A percentile compares a stretch with the other conserved stretches of the same genome.
phyloP scores from a whole-genome alignment of 2,888 invertebrate species.

The Machimus rusticus region DNA sequence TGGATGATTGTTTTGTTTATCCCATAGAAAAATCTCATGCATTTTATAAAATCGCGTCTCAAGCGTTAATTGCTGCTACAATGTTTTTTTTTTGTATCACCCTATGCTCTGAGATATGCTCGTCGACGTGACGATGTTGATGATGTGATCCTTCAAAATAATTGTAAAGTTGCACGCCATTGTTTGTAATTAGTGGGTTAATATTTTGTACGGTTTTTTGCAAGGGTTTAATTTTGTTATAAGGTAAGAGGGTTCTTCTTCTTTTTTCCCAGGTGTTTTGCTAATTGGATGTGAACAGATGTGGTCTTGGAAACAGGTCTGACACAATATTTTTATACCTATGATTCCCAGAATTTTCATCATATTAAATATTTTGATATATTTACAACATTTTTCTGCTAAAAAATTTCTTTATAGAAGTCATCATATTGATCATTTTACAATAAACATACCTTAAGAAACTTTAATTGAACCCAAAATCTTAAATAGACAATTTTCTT shows the following conservation, averaged over 20 bases:
- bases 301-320: not conserved
- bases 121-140: not conserved
- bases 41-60: slow-evolving; percentile 15
- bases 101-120: not conserved
- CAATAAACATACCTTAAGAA: not conserved
- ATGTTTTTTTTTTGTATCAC: not conserved
- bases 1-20: slow-evolving; percentile 36
- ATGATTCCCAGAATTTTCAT: not conserved
- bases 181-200: slow-evolving; percentile 38
- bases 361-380: not conserved
- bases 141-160: slow-evolving; percentile 8
- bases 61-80: slow-evolving; percentile 22
- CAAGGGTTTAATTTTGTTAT: not conserved
- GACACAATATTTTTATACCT: not conserved
- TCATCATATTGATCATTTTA: not conserved
- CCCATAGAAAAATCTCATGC: slow-evolving; percentile 9
- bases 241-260: not conserved
- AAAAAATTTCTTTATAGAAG: not conserved
- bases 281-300: not conserved
- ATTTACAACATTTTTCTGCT: not conserved
- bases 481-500: not conserved
- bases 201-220: not conserved
- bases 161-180: slow-evolving; percentile 24
- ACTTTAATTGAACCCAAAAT: not conserved
- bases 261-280: not conserved